Base-by-base conservation (phyloP, 2,888 invertebrate species). In the Andrena chrysosceles region DNA sequence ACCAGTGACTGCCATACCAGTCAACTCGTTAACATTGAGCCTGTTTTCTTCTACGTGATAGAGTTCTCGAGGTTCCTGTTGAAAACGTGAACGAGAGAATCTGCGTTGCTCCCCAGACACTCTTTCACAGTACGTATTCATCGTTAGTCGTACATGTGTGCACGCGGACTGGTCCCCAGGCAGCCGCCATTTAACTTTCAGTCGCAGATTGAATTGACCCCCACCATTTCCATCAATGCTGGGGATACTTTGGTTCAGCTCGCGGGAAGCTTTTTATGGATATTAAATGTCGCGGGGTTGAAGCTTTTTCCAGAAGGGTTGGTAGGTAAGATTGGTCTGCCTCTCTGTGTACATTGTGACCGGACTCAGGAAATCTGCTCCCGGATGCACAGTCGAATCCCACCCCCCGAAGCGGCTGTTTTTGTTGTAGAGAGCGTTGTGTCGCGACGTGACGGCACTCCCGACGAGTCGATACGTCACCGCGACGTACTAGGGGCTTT, bases 381-480 rank as follows among this genome's bases (percentile, higher is more conserved):
- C 29, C 33, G 33, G 48, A 75, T 62, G 48, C 60, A 26, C 13
- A 52, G 31, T 3, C 42, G 59, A 49, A n/a, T 63, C 56, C 56
- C 54, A 59, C 31, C 31, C 23, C 35, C 23, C 20, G 29, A 42
- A 16, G 42, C 35, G 35, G 60, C 59, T 66, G 68, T 77, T 62
- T 49, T 31, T 56, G 20, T 49, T 54, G 31, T 29, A 66, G 35
- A 49, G 63, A n/a, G 48, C 76, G 62, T 80, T 60, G 77, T 63
- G 56, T 29, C 68, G 48, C 23, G 48, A 66, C 83, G 80, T 84
- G 75, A 87, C 81, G 77, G 76, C 48, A 77, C 62, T 81, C 72
- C 42, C 64, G 73, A 77, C 76, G 62, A 88, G 76, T 81, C 85
- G 83, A 88, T 89, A 87, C 67, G 87, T 89, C 89, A 87, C 75